Base-by-base conservation (phyloP, 2,113 vertebrate species). In the Oncorhynchus clarkii region DNA sequence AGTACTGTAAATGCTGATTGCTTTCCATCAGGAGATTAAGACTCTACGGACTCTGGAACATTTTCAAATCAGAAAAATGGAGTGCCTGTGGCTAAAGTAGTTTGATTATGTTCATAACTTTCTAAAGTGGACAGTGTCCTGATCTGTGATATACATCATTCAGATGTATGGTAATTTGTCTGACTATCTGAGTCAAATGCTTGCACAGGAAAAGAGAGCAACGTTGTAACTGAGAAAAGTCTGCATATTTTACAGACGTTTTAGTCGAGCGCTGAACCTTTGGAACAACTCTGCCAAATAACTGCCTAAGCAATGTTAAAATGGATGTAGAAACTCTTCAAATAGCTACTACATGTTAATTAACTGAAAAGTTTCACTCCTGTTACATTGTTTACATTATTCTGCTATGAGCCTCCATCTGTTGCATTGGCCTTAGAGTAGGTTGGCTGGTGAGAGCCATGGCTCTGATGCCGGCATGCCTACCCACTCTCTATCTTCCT, bases 111-210 rank as follows among this genome's bases (percentile, higher is more conserved):
- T 60, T 51, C 68, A 75, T 75, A 73, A 79, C 70, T 75, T 51
- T 77, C 70, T 27, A 67, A 24, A 74, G 67, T 65, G 31, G 14
- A 74, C 72, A 70, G 39, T 54, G 49, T 70, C 49, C 74, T 79
- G 74, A 77, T 76, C 66, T 83, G 67, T 16, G 59, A 62, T 73
- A 72, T 70, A 64, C 51, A 14, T 54, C 66, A 76, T 78, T 82
- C 80, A 73, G 75, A 79, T 79, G 72, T 82, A 82, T 82, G 77
- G 67, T 76, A 79, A 82, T 34, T 66, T 65, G 11, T 24, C 20
- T 72, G 62, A 45, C 39, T 45, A 2, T 45, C 39, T 45, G 39
- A 80, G 22, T 71, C 64, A 16, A 72, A 70, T 49, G 39, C 2
- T 2, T 65, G 70, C 70, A 59, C 68, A 70, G 54, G n/a, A 29